phyloP scores from a whole-genome alignment of 2,797 vertebrate genomes.

The Balearica regulorum region DNA sequence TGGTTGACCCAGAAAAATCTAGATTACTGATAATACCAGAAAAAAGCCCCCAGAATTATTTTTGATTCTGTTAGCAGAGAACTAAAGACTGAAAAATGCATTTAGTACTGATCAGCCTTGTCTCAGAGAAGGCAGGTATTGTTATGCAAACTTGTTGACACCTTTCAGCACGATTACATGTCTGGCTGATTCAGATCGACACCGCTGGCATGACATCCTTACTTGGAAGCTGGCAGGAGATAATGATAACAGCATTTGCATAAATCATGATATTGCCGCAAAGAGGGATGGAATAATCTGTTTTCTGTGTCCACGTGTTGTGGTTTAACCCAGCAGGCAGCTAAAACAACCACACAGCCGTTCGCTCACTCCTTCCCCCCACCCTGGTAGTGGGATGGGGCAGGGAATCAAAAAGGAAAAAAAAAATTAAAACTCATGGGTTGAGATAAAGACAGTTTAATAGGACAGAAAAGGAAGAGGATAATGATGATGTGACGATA shows the following conservation, averaged over 20 bases:
- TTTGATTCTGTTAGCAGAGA: neutral
- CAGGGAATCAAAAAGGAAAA: too few relatives aligned
- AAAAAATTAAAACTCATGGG: too few relatives aligned
- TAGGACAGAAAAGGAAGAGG: too few relatives aligned
- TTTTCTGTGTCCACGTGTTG: accelerated
- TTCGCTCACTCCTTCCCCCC: too few relatives aligned
- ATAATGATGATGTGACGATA: too few relatives aligned
- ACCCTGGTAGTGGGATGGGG: too few relatives aligned
- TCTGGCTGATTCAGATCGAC: neutral
- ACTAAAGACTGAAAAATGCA: neutral
- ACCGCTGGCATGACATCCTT: neutral
- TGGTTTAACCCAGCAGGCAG: too few relatives aligned
- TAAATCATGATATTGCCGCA: neutral
- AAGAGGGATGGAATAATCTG: neutral
- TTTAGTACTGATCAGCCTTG: neutral
- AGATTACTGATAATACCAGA: neutral
- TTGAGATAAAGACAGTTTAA: too few relatives aligned
- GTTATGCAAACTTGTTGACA: neutral
- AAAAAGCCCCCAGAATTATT: neutral
- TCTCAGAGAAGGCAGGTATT: neutral
- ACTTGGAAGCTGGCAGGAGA: neutral
- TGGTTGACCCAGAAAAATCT: neutral
- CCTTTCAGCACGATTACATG: neutral
- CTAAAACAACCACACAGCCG: too few relatives aligned
- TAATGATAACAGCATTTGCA: neutral